Evolutionary conservation across 1,140 invertebrate species (phyloP).

Genomic region (Halictus rubicundus): DNA sequence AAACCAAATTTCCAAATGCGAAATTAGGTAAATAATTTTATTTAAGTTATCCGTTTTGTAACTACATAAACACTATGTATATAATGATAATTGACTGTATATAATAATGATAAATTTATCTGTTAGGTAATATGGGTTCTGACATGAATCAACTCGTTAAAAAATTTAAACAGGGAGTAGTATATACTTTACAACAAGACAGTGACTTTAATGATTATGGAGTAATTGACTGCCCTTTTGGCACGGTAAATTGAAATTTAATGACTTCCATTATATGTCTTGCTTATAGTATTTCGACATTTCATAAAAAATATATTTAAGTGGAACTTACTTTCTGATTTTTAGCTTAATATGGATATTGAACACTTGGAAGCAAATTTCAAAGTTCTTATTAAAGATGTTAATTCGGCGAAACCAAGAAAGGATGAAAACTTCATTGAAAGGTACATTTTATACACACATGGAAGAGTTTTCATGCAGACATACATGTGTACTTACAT

Average conservation of each 20-base stretch:
- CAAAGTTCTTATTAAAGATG: constrained; percentile 82
- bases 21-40: constrained; percentile 79
- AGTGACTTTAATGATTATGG: constrained; percentile 86
- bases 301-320: background rate
- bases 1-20: constrained; percentile 87
- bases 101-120: background rate
- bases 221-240: constrained; percentile 83
- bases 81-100: background rate
- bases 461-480: constrained; percentile 5
- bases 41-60: constrained; percentile 2
- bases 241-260: constrained; percentile 81
- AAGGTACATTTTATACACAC: constrained; percentile 81
- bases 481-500: too few relatives aligned
- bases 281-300: background rate
- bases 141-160: constrained; percentile 83
- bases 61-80: background rate
- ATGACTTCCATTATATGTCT: background rate
- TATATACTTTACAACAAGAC: constrained; percentile 84
- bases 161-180: constrained; percentile 85
- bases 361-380: constrained; percentile 88
- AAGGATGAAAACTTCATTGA: constrained; percentile 85
- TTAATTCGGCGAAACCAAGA: constrained; percentile 83
- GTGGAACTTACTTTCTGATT: background rate
- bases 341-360: constrained; percentile 86
- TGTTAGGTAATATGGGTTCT: constrained; percentile 83